Evolutionary conservation across 92 coral and sea anemone genomes (phyloP).

Genomic region (Pocillopora grandis): DNA sequence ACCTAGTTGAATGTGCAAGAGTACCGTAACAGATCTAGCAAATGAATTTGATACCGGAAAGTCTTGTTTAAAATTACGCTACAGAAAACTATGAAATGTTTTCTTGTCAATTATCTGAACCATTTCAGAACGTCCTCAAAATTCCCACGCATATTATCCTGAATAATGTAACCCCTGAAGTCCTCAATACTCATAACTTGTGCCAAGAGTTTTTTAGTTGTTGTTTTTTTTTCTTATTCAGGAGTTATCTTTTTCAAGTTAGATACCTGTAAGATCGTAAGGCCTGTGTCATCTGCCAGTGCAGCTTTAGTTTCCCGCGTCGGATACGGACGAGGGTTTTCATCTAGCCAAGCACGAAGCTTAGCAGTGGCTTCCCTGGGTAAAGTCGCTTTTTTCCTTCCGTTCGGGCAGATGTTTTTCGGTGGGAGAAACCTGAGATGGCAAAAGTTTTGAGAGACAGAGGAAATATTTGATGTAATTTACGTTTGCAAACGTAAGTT

Average conservation of each 20-base stretch:
- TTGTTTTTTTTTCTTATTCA: too few relatives aligned
- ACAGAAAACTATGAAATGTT: too few relatives aligned
- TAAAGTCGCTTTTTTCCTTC: slow-evolving; percentile 51
- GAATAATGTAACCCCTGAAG: too few relatives aligned
- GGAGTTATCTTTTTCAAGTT: neutral
- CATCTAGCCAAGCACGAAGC: slow-evolving; percentile 58
- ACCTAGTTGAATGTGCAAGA: slow-evolving; percentile 30
- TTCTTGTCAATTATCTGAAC: too few relatives aligned
- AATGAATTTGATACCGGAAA: neutral
- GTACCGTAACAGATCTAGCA: neutral
- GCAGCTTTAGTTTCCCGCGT: slow-evolving; percentile 36
- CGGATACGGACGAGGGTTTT: slow-evolving; percentile 58
- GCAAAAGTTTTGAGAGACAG: neutral
- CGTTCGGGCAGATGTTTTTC: slow-evolving; percentile 40
- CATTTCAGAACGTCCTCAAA: too few relatives aligned
- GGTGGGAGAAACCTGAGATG: slow-evolving; percentile 46
- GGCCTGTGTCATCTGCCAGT: slow-evolving; percentile 46
- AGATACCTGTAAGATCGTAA: slow-evolving; percentile 54
- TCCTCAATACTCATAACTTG: too few relatives aligned
- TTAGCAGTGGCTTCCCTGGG: slow-evolving; percentile 40
- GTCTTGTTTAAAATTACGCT: neutral
- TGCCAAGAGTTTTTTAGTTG: too few relatives aligned
- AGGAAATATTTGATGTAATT: too few relatives aligned
- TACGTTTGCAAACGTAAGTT: too few relatives aligned
- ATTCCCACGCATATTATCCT: too few relatives aligned